Conservation (phyloP, 23 tunicate species). For the Ascidia mentula region DNA sequence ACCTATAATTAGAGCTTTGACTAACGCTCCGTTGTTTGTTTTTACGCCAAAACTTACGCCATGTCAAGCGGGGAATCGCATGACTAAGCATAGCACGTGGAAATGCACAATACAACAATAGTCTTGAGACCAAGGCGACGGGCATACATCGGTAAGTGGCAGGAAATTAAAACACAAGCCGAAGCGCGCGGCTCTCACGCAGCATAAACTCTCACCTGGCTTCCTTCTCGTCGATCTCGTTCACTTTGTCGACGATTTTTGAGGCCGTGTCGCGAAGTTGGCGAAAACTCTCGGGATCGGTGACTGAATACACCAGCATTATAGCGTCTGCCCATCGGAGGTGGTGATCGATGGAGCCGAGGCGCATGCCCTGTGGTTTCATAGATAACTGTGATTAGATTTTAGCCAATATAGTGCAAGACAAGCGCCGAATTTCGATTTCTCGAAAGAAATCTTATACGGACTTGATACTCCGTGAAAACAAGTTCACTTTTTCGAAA, state of each 20-base stretch:
- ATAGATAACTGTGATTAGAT: not conserved
- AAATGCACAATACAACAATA: too few relatives aligned
- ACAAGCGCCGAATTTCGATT: too few relatives aligned
- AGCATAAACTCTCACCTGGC: slow-evolving; percentile 21
- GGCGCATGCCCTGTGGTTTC: slow-evolving; percentile 48
- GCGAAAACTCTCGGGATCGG: slow-evolving; percentile 59
- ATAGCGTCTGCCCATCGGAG: slow-evolving; percentile 91
- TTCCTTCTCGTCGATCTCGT: slow-evolving; percentile 45
- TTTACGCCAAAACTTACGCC: too few relatives aligned
- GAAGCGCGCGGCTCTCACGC: not conserved
- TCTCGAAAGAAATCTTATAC: too few relatives aligned
- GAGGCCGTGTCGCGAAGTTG: slow-evolving; percentile 45
- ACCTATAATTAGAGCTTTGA: too few relatives aligned
- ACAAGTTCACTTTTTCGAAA: too few relatives aligned
- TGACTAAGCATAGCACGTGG: too few relatives aligned
- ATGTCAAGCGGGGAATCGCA: too few relatives aligned
- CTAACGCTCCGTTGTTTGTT: too few relatives aligned
- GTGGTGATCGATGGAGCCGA: slow-evolving; percentile 57
- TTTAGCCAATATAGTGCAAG: not conserved
- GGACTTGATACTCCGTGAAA: too few relatives aligned
- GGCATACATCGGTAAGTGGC: too few relatives aligned
- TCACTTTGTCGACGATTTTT: slow-evolving; percentile 36
- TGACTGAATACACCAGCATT: slow-evolving; percentile 85
- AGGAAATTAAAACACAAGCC: not conserved
- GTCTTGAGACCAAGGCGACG: too few relatives aligned